Evolutionary conservation across 2,113 vertebrate species (phyloP).

Genomic region (Ursus arctos): DNA sequence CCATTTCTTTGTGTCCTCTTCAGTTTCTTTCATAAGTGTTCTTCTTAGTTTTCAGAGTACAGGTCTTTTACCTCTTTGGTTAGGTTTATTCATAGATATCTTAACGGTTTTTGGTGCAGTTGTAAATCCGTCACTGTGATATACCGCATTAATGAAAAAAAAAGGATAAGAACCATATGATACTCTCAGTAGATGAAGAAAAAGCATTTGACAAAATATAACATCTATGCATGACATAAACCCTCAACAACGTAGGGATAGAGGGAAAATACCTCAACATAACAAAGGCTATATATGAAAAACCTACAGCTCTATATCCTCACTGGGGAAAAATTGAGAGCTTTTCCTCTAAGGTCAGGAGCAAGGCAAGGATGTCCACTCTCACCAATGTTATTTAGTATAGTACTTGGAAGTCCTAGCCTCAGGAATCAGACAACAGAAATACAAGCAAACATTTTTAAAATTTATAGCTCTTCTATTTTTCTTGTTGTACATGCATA

Average conservation of each 20-base stretch:
- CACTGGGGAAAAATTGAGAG: neutral
- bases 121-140: neutral
- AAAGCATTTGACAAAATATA: neutral
- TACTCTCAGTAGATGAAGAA: neutral
- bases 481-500: neutral
- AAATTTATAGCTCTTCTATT: neutral
- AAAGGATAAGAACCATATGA: neutral
- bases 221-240: neutral
- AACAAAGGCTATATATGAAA: neutral
- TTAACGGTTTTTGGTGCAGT: neutral
- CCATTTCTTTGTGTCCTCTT: neutral
- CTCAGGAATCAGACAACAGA: neutral
- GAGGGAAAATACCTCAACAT: neutral
- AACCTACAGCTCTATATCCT: neutral
- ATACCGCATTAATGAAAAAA: neutral
- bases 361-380: neutral
- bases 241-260: neutral
- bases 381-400: neutral
- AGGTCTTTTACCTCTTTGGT: neutral
- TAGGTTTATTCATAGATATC: neutral
- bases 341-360: neutral
- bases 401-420: neutral
- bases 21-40: neutral
- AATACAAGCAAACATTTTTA: neutral
- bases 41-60: neutral